Conservation (phyloP, 2,888 invertebrate genomes). For the Diarsia brunnea region DNA sequence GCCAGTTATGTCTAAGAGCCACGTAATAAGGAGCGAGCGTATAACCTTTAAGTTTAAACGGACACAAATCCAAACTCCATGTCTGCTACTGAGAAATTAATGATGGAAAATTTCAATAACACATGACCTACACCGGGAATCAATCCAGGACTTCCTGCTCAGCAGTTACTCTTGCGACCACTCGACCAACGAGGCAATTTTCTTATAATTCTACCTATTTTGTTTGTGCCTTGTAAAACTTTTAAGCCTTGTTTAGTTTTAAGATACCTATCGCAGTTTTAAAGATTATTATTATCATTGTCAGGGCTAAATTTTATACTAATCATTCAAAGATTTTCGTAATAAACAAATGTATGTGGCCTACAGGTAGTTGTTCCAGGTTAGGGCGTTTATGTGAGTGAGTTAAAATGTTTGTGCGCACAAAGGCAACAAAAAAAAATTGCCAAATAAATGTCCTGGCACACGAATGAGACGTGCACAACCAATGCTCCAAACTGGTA, state of each 20-base stretch:
- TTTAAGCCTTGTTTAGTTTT: neutral
- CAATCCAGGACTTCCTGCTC: neutral
- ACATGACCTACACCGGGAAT: neutral
- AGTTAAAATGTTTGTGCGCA: too few species aligned
- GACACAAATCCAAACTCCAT: neutral
- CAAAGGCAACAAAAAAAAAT: too few species aligned
- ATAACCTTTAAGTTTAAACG: too few species aligned
- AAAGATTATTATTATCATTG: neutral
- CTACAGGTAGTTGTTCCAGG: too few species aligned
- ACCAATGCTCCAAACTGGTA: neutral
- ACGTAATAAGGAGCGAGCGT: neutral
- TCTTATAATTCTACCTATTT: neutral
- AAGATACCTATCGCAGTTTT: neutral
- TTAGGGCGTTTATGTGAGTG: too few species aligned
- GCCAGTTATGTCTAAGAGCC: neutral
- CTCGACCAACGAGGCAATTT: neutral
- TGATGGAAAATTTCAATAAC: neutral
- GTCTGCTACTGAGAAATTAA: neutral
- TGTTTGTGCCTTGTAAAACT: neutral
- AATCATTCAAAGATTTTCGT: neutral
- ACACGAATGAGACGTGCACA: neutral
- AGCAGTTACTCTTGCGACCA: neutral
- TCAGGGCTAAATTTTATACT: neutral
- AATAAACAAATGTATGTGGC: too few species aligned
- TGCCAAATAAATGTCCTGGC: too few species aligned